Percentiles rank a stretch among this genome's conserved stretches.
phyloP scores from a whole-genome alignment of 2,888 invertebrate species.

The Ecdyonurus torrentis region DNA sequence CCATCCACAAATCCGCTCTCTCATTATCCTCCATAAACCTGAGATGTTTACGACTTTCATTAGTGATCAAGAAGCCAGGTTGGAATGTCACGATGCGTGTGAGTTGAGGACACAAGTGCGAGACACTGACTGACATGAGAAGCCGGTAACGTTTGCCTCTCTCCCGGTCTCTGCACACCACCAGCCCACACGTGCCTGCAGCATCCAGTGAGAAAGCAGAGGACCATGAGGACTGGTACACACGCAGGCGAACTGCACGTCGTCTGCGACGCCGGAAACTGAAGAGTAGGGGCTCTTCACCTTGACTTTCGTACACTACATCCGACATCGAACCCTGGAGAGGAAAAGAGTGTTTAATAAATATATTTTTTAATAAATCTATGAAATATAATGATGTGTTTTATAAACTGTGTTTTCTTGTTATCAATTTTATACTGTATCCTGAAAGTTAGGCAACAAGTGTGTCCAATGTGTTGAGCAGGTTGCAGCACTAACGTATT shows the following conservation, averaged over 20 bases:
- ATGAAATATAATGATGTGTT: no score
- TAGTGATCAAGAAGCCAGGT: constrained; percentile 61
- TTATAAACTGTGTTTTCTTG: no score
- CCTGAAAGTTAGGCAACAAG: no score
- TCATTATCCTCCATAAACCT: constrained; percentile 78
- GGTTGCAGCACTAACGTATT: no score
- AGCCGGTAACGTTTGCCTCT: constrained; percentile 50
- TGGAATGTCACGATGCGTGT: constrained; percentile 64
- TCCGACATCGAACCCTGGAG: constrained; percentile 43
- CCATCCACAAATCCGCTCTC: constrained; percentile 67
- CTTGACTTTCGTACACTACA: constrained; percentile 35
- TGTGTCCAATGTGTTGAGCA: no score
- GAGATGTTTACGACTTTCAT: constrained; percentile 42
- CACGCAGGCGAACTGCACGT: constrained; percentile 34
- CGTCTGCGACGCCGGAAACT: constrained; percentile 37
- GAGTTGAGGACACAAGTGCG: constrained; percentile 51
- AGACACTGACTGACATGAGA: constrained; percentile 48
- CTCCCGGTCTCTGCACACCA: constrained; percentile 51
- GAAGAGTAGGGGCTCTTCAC: constrained; percentile 53
- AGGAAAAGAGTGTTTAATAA: no score
- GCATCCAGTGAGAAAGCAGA: constrained; percentile 46
- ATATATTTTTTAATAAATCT: no score
- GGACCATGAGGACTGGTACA: constrained; percentile 47
- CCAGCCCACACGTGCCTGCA: constrained; percentile 49
- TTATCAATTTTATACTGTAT: no score